These are phyloP conservation scores for Ceryle rudis DNA, from an alignment of 2,797 vertebrate species.

Conservation along the genomic window DNA sequence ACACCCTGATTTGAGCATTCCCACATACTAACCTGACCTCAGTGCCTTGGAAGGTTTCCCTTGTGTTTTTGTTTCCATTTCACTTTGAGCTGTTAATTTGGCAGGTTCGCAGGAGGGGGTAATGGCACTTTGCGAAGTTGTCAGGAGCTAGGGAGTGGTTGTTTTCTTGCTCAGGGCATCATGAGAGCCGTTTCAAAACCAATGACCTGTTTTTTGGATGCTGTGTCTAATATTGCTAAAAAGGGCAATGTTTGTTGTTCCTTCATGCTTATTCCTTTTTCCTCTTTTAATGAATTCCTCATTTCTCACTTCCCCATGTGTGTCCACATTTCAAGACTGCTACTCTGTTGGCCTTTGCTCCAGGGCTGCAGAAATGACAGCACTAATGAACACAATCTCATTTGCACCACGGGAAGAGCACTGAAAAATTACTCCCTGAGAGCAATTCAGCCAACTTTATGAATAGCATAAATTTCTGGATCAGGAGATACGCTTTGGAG, in stretches of 20 bases:
- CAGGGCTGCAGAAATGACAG: not conserved
- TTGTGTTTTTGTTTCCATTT: not conserved
- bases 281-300: not conserved
- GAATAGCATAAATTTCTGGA: not conserved
- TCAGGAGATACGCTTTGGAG: not conserved
- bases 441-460: not conserved
- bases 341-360: not conserved
- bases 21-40: accelerated
- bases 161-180: not conserved
- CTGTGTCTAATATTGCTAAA: not conserved
- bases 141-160: not conserved
- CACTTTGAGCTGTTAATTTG: not conserved
- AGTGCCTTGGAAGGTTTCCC: not conserved
- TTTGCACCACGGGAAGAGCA: not conserved
- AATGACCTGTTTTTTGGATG: not conserved
- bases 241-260: not conserved
- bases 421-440: not conserved
- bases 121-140: not conserved
- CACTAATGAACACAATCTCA: not conserved
- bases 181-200: not conserved
- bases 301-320: not conserved
- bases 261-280: not conserved
- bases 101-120: not conserved
- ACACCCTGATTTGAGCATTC: not conserved
- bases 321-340: not conserved